Evolutionary conservation across 2,888 invertebrate genomes (phyloP), one percentile per base, ranked within the genome.

Genomic region (Gryllus longicercus): DNA sequence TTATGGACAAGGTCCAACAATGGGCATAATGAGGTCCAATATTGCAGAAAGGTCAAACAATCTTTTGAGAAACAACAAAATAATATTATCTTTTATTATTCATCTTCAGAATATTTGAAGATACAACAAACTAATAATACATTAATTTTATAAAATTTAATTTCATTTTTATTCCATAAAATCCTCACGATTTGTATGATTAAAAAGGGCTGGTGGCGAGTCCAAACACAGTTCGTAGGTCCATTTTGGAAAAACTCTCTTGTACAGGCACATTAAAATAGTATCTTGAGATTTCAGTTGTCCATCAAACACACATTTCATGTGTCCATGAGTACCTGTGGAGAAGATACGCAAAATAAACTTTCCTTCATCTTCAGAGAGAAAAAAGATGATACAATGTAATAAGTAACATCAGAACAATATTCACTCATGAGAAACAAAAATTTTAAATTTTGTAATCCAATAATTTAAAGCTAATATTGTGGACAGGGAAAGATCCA

Each of bases 241-340:
- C 98, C 98, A 98, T 86, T 98, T 99, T 0, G 99, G 99, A 88
- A 94, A 99, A 82, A 98, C 93, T 79, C 99, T 89, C 87, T 99
- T 99, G 88, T 97, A 99, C 63, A 99, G 89, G 87, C 94, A 94
- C 89, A 99, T 91, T 63, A 98, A 88, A 38, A 98, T 92, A 0
- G 97, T 96, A 87, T 99, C 99, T 86, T 97, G 96, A 1, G 98
- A 98, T 85, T 95, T 96, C n/a, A 99, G 88, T 85, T 96, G 96
- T 0, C 95, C 94, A 88, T 98, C 96, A 88, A 99, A 99, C 11
- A 94, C 90, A 86, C 98, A 99, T 87, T 99, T 99, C 98, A 99
- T 98, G 86, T 99, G 98, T 0, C 99, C 99, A 86, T 99, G 99
- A 1, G 99, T 99, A 86, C 97, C 97, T 95, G 87, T 82, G 87